Conservation (phyloP, 1,140 invertebrate species). For the Pantala flavescens region DNA sequence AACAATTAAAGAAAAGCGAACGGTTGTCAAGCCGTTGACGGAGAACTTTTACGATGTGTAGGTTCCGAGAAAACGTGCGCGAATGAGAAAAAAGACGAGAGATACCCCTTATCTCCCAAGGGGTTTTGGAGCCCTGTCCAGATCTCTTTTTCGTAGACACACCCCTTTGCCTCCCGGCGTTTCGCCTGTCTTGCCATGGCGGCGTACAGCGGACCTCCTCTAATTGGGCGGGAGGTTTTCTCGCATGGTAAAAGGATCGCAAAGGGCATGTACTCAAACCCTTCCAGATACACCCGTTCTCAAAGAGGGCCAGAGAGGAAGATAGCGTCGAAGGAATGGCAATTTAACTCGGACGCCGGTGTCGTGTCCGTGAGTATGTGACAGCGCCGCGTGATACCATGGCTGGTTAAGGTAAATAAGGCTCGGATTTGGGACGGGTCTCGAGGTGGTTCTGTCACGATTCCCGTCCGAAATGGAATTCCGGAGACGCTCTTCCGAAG, state of each 20-base stretch:
- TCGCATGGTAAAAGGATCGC: neutral
- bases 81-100: neutral
- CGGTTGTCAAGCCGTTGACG: too few relatives aligned
- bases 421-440: neutral
- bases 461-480: neutral
- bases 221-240: neutral
- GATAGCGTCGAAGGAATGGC: neutral
- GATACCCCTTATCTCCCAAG: neutral
- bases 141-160: neutral
- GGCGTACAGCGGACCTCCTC: neutral
- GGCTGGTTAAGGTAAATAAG: slow-evolving; percentile 3
- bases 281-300: neutral
- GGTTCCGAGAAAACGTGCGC: neutral
- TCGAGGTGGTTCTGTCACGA: neutral
- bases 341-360: neutral
- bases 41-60: too few relatives aligned
- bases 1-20: too few relatives aligned
- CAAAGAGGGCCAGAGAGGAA: neutral
- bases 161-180: neutral
- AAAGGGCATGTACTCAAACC: neutral
- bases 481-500: neutral
- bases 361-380: neutral
- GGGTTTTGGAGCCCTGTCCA: neutral
- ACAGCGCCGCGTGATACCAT: neutral
- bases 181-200: neutral